Evolutionary conservation across 2,888 invertebrate species (phyloP).

Genomic region (Stegana nigrithorax): DNA sequence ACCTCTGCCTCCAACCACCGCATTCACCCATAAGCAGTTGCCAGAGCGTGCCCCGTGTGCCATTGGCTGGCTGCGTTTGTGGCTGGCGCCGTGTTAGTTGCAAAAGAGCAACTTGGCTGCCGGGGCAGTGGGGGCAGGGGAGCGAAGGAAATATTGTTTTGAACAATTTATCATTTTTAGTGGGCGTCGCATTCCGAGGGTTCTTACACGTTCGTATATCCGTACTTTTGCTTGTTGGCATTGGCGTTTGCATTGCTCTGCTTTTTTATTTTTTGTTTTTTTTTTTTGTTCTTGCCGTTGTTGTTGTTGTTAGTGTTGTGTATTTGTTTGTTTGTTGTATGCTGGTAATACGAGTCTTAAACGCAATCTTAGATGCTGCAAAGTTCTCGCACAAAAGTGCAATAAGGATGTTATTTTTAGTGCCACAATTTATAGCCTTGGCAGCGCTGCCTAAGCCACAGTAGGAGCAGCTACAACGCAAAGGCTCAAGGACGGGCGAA

Average conservation of each 20-base stretch:
- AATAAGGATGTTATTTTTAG: slow-evolving; percentile 23
- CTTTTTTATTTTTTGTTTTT: not conserved
- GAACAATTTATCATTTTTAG: slow-evolving; percentile 18
- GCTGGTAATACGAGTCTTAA: slow-evolving; percentile 3
- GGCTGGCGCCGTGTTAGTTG: not conserved
- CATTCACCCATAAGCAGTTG: not conserved
- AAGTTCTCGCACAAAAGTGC: slow-evolving; percentile 4
- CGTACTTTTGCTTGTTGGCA: too few relatives aligned
- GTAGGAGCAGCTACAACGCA: not conserved
- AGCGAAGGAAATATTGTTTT: slow-evolving; percentile 9
- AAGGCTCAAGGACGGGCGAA: not conserved
- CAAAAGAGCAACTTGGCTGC: not conserved
- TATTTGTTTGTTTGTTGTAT: not conserved
- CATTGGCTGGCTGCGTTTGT: not conserved
- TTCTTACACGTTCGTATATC: not conserved
- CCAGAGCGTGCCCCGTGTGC: not conserved
- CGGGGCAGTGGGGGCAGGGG: not conserved
- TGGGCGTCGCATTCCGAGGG: slow-evolving; percentile 2
- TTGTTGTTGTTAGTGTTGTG: not conserved
- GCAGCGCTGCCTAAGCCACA: not conserved
- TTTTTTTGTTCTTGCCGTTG: not conserved
- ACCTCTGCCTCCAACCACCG: too few relatives aligned
- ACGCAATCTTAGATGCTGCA: slow-evolving; percentile 9
- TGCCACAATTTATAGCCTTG: slow-evolving; percentile 16
- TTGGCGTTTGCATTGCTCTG: slow-evolving; percentile 1